Percentiles rank a stretch among this genome's conserved stretches.
Conservation (phyloP, 2,113 vertebrate genomes). For the Uria aalge region DNA sequence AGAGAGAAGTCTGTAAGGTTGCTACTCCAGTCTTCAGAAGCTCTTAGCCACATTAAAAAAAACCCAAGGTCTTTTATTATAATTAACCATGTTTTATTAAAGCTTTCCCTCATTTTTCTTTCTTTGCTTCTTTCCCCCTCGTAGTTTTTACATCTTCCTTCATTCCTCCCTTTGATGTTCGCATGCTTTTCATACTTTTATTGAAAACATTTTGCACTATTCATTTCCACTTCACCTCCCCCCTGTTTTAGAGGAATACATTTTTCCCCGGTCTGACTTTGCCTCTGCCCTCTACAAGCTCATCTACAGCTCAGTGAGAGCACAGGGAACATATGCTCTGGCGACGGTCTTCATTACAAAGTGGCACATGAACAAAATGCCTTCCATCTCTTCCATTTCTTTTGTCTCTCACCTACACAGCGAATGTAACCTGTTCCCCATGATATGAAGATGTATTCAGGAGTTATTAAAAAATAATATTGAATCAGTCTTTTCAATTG, state of each 20-base stretch:
- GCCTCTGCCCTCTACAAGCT: neutral
- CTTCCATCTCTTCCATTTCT: neutral
- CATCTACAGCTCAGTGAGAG: neutral
- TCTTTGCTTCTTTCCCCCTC: neutral
- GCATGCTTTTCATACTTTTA: neutral
- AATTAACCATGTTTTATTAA: slow-evolving; percentile 62
- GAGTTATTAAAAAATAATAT: neutral
- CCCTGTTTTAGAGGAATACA: neutral
- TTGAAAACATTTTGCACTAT: neutral
- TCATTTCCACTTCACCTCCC: neutral
- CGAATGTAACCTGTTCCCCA: neutral
- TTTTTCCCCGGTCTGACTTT: neutral
- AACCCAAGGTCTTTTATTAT: neutral
- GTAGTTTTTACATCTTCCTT: neutral
- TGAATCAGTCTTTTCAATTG: neutral
- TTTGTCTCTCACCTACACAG: neutral
- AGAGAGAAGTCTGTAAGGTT: neutral
- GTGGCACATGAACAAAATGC: neutral
- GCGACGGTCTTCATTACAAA: neutral
- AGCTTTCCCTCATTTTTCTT: slow-evolving; percentile 46
- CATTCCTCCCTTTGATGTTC: slow-evolving; percentile 35
- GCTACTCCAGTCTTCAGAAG: slow-evolving; percentile 8
- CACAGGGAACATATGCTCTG: neutral
- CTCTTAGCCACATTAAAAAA: slow-evolving; percentile 5
- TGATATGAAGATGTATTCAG: neutral